A percentile compares a stretch with the other conserved stretches of the same genome.
phyloP scores from a whole-genome alignment of 2,888 invertebrate species.

The Unio delphinus region DNA sequence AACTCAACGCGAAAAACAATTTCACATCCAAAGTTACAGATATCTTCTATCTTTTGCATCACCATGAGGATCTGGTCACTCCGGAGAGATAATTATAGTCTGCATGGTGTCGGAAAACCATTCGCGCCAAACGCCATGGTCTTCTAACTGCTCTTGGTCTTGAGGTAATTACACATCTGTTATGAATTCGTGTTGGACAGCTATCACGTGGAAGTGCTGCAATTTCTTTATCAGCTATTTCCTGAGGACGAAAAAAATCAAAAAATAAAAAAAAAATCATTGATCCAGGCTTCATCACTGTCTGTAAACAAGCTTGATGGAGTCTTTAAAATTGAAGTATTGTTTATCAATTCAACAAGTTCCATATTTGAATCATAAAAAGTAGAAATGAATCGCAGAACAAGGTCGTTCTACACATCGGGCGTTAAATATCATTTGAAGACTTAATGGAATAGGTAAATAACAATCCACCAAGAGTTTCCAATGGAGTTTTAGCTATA shows the following conservation, averaged over 20 bases:
- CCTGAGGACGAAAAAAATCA: conserved; percentile 73
- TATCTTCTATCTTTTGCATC: conserved; percentile 7
- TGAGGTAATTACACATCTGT: conserved; percentile 91
- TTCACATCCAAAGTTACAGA: no score
- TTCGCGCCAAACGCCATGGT: conserved; percentile 90
- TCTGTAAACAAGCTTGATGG: not conserved
- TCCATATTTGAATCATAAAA: no score
- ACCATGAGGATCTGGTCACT: conserved; percentile 94
- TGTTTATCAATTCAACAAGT: no score
- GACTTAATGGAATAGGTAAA: no score
- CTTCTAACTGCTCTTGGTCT: conserved; percentile 85
- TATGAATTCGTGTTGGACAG: conserved; percentile 66
- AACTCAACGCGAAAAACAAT: no score
- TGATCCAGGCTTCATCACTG: not conserved
- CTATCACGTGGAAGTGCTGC: conserved; percentile 77
- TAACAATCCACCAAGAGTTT: no score
- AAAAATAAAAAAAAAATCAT: not conserved
- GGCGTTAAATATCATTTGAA: no score
- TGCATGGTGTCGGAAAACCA: conserved; percentile 90
- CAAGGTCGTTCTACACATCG: no score
- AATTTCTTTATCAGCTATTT: conserved; percentile 84
- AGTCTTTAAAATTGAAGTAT: no score
- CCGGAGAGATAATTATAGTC: conserved; percentile 95
- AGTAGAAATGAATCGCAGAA: no score
- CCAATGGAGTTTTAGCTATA: no score